Conservation (phyloP, 2,113 vertebrate genomes). For the Ascaphus truei region DNA sequence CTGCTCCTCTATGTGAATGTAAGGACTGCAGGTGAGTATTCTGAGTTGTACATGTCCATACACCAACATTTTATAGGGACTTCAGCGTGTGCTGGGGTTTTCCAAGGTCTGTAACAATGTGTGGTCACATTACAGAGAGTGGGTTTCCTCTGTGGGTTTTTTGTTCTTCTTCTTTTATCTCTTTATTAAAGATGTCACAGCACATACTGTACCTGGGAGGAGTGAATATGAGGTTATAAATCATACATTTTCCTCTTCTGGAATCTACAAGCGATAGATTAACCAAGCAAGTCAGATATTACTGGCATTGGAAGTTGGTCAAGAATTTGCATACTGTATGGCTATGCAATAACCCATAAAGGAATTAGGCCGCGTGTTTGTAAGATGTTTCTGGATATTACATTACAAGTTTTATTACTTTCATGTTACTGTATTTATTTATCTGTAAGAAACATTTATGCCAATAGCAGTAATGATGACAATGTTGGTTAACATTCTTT, state of each 20-base stretch:
- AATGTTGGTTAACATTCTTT: no score
- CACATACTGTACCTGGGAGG: not conserved
- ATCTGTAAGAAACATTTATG: no score
- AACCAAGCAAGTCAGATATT: not conserved
- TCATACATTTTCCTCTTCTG: not conserved
- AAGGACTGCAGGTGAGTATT: not conserved
- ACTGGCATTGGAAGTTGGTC: not conserved
- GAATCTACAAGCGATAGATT: not conserved
- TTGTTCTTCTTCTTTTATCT: no score
- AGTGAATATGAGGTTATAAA: not conserved
- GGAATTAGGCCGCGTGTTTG: no score
- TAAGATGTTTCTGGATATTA: no score
- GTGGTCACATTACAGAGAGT: not conserved
- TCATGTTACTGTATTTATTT: no score
- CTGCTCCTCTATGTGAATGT: not conserved
- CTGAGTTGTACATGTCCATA: not conserved
- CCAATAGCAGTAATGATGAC: no score
- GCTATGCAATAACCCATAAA: no score
- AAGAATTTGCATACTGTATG: not conserved
- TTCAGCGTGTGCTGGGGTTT: not conserved
- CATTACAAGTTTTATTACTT: no score
- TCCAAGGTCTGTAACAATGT: not conserved
- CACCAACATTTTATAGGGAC: not conserved
- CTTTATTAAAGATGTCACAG: no score
- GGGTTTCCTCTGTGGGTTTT: conserved; percentile 12